Base-by-base conservation (phyloP, 2,888 invertebrate species). In the Eurytoma californica region DNA sequence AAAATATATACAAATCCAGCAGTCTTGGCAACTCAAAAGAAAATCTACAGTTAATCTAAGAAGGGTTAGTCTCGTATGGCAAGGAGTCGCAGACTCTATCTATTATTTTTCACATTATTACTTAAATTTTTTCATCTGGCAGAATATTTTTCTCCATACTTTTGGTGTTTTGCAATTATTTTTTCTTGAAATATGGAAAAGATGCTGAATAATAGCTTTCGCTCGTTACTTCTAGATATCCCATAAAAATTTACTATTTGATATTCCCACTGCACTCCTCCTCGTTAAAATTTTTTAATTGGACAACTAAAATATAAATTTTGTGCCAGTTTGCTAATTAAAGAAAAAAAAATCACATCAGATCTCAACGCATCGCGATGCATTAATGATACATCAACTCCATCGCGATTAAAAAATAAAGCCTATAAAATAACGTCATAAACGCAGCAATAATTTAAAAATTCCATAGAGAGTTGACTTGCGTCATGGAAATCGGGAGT, bases 1-100 rank as follows among this genome's bases (percentile, higher is more conserved):
- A 81, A 82, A 72, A 82, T 82, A 83, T 84, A 84, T 84, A 85
- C 82, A 85, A 74, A 28, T 82, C 82, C 84, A 84, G 82, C 84
- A 84, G 84, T 85, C 84, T 85, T 85, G 66, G 80, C 82, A 82
- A 83, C 79, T 83, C 82, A 75, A 79, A 74, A 66, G 58, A 70
- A n/a, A 39, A 51, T 58, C 80, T 76, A 83, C 73, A 57, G 57
- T 81, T 70, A 72, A 66, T 80, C 69, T 78, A 82, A 72, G 68
- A 68, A 79, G 82, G 80, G 81, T 83, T 79, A 80, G 82, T 82
- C 80, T 80, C 73, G 76, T 79, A 82, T 78, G 79, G 80, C 81
- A 82, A 82, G 79, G 75, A 73, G 72, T 77, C 70, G 68, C 79
- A 65, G 72, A 72, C 75, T 74, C 77, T 70, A 78, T 55, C 65